phyloP scores from a whole-genome alignment of 2,113 vertebrate species.

The Forbesichthys agassizii region DNA sequence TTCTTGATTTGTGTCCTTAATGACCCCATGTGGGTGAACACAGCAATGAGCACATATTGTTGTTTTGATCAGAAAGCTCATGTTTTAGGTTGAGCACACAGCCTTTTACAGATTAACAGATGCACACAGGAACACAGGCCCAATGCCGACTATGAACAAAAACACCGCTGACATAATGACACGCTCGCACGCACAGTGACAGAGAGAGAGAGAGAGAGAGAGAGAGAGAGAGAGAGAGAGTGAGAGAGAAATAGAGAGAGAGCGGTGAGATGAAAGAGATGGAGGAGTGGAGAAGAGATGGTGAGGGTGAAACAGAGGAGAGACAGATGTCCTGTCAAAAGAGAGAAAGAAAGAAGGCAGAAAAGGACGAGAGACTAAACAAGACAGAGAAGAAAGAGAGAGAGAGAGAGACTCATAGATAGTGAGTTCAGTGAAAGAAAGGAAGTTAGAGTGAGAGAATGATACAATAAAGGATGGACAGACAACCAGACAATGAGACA shows the following conservation, averaged over 20 bases:
- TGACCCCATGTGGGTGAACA: too few relatives aligned
- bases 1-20: too few relatives aligned
- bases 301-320: not conserved
- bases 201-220: conserved; percentile 1
- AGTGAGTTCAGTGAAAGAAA: not conserved
- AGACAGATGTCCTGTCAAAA: not conserved
- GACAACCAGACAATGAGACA: not conserved
- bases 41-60: too few relatives aligned
- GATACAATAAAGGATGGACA: not conserved
- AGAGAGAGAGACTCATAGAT: not conserved
- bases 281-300: not conserved
- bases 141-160: not conserved
- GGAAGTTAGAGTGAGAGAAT: not conserved
- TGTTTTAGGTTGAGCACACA: conserved; percentile 4
- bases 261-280: not conserved
- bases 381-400: too few relatives aligned
- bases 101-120: not conserved
- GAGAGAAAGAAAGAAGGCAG: not conserved
- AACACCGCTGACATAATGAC: not conserved
- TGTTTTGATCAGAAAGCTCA: conserved; percentile 20
- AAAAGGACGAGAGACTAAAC: not conserved
- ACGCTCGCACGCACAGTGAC: not conserved
- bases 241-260: not conserved
- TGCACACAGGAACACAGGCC: not conserved
- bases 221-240: not conserved